phyloP scores from a whole-genome alignment of 2,113 vertebrate species.

The Dicaeum eximium region DNA sequence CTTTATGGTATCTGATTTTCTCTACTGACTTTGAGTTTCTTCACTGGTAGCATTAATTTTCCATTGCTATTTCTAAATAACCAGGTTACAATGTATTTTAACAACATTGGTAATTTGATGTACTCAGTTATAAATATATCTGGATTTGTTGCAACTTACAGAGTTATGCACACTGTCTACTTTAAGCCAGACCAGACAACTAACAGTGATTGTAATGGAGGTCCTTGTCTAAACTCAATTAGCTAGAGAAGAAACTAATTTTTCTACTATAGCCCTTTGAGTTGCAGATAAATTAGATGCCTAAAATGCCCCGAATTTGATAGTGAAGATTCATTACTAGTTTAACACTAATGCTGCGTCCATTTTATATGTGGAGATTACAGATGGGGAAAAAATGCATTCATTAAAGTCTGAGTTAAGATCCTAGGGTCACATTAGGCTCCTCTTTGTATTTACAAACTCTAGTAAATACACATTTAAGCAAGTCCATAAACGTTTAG shows the following conservation, averaged over 20 bases:
- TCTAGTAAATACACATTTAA: neutral
- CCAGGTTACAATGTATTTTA: neutral
- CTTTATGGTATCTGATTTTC: neutral
- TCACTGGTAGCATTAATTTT: neutral
- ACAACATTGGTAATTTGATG: neutral
- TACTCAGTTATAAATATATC: neutral
- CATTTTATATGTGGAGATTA: neutral
- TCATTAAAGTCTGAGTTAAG: neutral
- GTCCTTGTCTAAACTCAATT: neutral
- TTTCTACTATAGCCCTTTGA: neutral
- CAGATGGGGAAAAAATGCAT: neutral
- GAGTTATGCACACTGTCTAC: neutral
- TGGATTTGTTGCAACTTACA: neutral
- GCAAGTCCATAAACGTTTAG: neutral
- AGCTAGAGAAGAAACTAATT: neutral
- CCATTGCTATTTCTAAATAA: neutral
- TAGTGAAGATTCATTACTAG: neutral
- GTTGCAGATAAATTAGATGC: neutral
- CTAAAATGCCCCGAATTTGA: neutral
- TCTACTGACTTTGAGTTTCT: neutral
- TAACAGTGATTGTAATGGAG: neutral
- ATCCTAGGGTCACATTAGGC: neutral
- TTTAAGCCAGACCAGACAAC: neutral
- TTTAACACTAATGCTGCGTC: neutral
- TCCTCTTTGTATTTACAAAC: neutral